Percentiles rank a stretch among this genome's conserved stretches.
Conservation (phyloP, 2,888 invertebrate genomes). For the Deilephila porcellus region DNA sequence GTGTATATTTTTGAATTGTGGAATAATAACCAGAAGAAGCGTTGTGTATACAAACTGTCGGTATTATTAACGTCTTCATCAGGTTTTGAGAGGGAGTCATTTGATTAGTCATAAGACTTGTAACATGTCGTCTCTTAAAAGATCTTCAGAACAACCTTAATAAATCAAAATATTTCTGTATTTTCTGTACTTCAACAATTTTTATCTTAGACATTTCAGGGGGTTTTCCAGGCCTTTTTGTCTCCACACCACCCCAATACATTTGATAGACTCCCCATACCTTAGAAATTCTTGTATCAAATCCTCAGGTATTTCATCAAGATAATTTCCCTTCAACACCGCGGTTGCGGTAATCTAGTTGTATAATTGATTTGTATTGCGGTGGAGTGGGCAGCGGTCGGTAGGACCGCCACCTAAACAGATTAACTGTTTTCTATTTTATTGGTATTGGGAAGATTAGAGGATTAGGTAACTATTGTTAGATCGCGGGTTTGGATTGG, state of each 20-base stretch:
- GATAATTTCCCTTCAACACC: not conserved
- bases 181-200: too few species aligned
- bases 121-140: too few species aligned
- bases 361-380: slow-evolving; percentile 1
- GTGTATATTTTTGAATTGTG: not conserved
- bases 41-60: not conserved
- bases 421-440: slow-evolving; percentile 2
- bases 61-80: not conserved
- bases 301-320: too few species aligned
- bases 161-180: too few species aligned
- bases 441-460: not conserved
- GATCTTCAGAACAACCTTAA: too few species aligned
- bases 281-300: too few species aligned
- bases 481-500: not conserved
- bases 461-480: not conserved
- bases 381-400: not conserved
- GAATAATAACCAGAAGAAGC: not conserved
- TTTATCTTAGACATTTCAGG: too few species aligned
- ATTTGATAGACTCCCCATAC: too few species aligned
- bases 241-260: too few species aligned
- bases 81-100: too few species aligned
- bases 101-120: too few species aligned
- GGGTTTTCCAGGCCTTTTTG: too few species aligned
- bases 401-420: not conserved
- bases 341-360: not conserved